Percentiles rank a stretch among this genome's conserved stretches.
These are phyloP conservation scores for Typhlichthys subterraneus DNA, from an alignment of 2,797 vertebrate genomes.

Conservation along the genomic window DNA sequence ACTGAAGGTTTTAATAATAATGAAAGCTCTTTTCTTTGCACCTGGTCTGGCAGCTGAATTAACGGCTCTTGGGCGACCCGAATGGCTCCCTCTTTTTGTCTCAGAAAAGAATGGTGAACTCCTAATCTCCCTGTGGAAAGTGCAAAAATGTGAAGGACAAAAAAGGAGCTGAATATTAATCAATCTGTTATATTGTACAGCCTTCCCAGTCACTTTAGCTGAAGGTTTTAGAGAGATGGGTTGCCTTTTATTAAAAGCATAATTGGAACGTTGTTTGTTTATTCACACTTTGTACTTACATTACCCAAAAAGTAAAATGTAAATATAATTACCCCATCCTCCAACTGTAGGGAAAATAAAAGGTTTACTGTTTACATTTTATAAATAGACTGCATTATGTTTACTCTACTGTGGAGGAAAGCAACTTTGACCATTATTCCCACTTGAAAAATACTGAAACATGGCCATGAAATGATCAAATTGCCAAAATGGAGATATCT, in stretches of 20 bases:
- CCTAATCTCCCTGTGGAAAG: conserved; percentile 16
- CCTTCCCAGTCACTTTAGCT: conserved; percentile 16
- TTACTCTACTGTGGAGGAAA: too few relatives aligned
- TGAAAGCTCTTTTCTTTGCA: conserved; percentile 26
- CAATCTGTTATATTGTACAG: conserved; percentile 17
- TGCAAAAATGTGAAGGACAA: conserved; percentile 19
- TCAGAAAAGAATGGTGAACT: conserved; percentile 21
- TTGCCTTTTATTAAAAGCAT: conserved; percentile 22
- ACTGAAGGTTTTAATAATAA: conserved; percentile 49
- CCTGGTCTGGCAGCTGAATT: conserved; percentile 23
- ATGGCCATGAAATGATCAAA: too few relatives aligned
- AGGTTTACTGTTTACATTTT: too few relatives aligned
- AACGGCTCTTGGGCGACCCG: conserved; percentile 35
- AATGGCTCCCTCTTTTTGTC: conserved; percentile 41
- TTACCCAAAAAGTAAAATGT: too few relatives aligned
- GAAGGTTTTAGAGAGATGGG: conserved; percentile 21
- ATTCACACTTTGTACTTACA: too few relatives aligned
- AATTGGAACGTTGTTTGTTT: too few relatives aligned
- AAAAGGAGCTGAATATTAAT: conserved; percentile 31
- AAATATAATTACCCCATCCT: too few relatives aligned
- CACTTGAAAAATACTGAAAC: too few relatives aligned
- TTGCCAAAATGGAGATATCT: too few relatives aligned
- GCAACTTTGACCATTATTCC: too few relatives aligned
- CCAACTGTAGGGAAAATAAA: too few relatives aligned
- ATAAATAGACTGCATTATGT: too few relatives aligned